Base-by-base conservation (phyloP, 2,888 invertebrate species). In the Marasmarcha lunaedactyla region DNA sequence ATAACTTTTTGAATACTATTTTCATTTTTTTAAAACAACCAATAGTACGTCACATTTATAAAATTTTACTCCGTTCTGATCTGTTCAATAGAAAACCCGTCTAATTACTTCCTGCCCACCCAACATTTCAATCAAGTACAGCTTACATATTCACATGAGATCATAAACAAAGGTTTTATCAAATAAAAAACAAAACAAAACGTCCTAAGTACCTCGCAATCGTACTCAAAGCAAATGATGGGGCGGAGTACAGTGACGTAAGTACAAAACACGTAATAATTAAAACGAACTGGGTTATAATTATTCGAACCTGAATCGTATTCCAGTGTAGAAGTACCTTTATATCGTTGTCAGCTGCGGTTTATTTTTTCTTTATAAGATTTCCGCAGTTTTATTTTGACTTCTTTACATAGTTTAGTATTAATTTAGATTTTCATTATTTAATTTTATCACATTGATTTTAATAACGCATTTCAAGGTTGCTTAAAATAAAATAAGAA, bases 161-260 rank as follows among this genome's bases (percentile, higher is more conserved):
- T 48, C 55, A 69, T 76, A 78, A 78, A 79, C 78, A 79, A 78
- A 74, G 58, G 50, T 59, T 65, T 69, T 72, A 49, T 46, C 41
- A 51, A 52, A 9, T 30, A 30, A 30, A 11, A 11, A 30, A 25
- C 48, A 39, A 38, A 34, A 50, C 56, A 57, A 58, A 54, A 49
- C 54, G 57, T 50, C 47, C 51, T 52, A 54, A 53, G 59, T 58
- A 54, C 58, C 60, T 54, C 51, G 52, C 47, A 51, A 33, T 52
- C 61, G 61, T 63, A 62, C 59, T 20, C 7, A 5, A 20, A n/a
- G 4, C 7, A 7, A 20, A 20, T 20, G 20, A 55, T 50, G 59
- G 71, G 79, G 79, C 76, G 79, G 71, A 61, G 67, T 52, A 46
- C 54, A 51, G 48, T 68, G 71, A 68, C 71, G 67, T 67, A 58